Conservation (phyloP, 2,888 invertebrate species). For the Xanthorhoe designata region DNA sequence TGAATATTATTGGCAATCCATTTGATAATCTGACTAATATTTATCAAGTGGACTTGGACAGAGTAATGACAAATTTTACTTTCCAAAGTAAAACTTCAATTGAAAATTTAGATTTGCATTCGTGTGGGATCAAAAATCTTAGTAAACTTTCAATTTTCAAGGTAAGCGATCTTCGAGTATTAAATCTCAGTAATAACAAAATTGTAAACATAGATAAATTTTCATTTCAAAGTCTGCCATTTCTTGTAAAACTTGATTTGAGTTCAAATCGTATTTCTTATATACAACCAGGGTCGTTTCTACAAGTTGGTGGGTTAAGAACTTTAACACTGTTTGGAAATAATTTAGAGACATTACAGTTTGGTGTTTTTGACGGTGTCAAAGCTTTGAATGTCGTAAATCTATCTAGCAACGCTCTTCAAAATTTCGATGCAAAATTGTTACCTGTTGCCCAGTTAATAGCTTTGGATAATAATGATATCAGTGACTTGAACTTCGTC, state of each 20-base stretch:
- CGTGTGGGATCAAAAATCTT: constrained; percentile 39
- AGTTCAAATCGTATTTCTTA: constrained; percentile 42
- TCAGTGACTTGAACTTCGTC: constrained; percentile 35
- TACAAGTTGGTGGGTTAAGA: constrained; percentile 31
- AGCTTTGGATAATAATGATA: constrained; percentile 42
- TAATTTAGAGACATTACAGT: constrained; percentile 39
- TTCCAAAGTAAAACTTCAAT: constrained; percentile 36
- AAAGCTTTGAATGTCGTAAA: constrained; percentile 34
- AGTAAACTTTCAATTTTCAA: constrained; percentile 34
- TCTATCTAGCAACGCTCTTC: constrained; percentile 41
- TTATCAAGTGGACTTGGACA: constrained; percentile 33
- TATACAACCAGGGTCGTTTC: constrained; percentile 48
- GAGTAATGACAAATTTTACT: constrained; percentile 33
- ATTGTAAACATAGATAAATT: constrained; percentile 41
- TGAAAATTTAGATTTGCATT: constrained; percentile 36
- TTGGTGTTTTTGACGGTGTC: constrained; percentile 45
- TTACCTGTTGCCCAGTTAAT: constrained; percentile 33
- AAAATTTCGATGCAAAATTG: constrained; percentile 40
- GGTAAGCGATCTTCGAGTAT: constrained; percentile 27
- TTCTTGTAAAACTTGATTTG: constrained; percentile 40
- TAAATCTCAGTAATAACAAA: constrained; percentile 42
- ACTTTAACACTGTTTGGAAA: constrained; percentile 38
- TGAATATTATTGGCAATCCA: constrained; percentile 35
- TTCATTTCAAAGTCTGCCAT: constrained; percentile 41
- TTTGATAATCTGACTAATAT: constrained; percentile 39